Base-by-base conservation (phyloP, 2,888 invertebrate species). In the Stratiomys singularior region DNA sequence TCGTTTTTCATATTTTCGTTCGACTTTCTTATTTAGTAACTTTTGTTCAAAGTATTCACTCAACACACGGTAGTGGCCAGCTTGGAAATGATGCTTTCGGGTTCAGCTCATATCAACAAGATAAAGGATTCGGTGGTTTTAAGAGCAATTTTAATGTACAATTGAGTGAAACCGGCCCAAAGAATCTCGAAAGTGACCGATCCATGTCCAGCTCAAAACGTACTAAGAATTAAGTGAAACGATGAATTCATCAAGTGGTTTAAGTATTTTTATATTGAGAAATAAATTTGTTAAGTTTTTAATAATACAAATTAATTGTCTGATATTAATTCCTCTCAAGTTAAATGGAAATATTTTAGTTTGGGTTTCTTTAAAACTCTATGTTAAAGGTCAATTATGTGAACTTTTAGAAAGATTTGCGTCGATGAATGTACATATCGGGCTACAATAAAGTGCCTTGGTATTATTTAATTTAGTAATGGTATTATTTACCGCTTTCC, bases 1-100 rank as follows among this genome's bases (percentile, higher is more conserved):
- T 7, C 9, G n/a, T 47, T 69, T 69, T 7, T 9, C 1, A 46
- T 47, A n/a, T 47, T 7, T 47, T 46, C 47, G 67, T 37, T 67
- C 18, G n/a, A 18, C 30, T 69, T 47, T 69, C 30, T 69, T 25
- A 47, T 47, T 47, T 27, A 69, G 69, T 28, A 69, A 44, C 25
- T 23, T 69, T 69, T 47, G n/a, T 69, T 46, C 52, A 47, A 69
- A 69, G 25, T 30, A 11, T 9, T 67, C 69, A 66, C 4, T 9
- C 18, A 9, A 18, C 66, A 27, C 15, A 23, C 4, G 64, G 64
- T 18, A n/a, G 30, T 18, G 30, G 1, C 7, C 18, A 27, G 2
- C 4, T 30, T 18, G 27, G 66, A 64, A 64, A 64, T 30, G n/a
- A 23, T 25, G 27, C 18, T 15, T 15, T 66, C 9, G 66, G 37